phyloP scores from a whole-genome alignment of 2,888 invertebrate species.

The Catocala nupta region DNA sequence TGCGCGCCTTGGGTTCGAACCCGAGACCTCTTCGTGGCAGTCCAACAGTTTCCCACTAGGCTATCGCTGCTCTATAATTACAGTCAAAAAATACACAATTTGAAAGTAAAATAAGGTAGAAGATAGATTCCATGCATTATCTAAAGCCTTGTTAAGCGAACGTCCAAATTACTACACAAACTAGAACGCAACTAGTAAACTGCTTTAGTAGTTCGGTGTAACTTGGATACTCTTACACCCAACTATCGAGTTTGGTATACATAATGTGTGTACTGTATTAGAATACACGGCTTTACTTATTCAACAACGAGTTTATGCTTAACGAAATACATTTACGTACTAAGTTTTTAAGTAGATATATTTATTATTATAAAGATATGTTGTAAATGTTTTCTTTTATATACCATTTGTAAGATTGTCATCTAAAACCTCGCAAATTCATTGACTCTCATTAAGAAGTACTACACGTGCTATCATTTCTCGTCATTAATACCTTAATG shows the following conservation, averaged over 20 bases:
- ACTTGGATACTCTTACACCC: conserved; percentile 17
- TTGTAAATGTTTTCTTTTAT: too few species aligned
- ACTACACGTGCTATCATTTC: too few species aligned
- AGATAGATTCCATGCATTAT: conserved; percentile 19
- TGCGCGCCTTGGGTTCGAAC: too few species aligned
- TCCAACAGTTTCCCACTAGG: too few species aligned
- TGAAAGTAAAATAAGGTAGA: background rate
- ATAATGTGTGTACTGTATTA: conserved; percentile 20
- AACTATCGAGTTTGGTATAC: conserved; percentile 16
- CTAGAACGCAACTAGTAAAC: conserved; percentile 22
- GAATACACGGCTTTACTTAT: conserved; percentile 10
- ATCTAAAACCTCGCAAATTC: too few species aligned
- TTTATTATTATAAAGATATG: too few species aligned
- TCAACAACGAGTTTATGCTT: background rate
- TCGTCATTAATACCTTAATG: too few species aligned
- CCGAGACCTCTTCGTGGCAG: too few species aligned
- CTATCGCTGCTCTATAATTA: too few species aligned
- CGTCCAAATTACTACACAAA: conserved; percentile 19
- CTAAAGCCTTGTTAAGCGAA: conserved; percentile 16
- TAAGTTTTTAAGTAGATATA: too few species aligned
- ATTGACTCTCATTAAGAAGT: too few species aligned
- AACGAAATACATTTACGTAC: background rate
- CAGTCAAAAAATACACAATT: background rate
- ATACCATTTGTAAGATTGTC: too few species aligned
- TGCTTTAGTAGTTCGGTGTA: conserved; percentile 20